Conservation (phyloP, 2,797 vertebrate species). For the Halcyon smyrnensis region DNA sequence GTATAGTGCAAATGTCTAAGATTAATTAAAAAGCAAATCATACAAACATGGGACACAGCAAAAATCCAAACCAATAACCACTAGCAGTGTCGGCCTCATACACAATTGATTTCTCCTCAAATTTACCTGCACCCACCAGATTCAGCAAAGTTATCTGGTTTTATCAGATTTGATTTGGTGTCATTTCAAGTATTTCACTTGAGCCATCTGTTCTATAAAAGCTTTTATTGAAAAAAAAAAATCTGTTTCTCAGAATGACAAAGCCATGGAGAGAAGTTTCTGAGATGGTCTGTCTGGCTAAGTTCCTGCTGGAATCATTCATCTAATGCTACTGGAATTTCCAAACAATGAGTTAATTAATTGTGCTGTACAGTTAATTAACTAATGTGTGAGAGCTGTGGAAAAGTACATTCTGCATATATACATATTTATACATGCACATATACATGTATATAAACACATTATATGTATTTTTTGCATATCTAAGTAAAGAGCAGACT, state of each 20-base stretch:
- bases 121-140: background rate
- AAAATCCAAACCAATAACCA: background rate
- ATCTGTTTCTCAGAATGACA: background rate
- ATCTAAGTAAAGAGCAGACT: background rate
- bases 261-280: background rate
- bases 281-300: background rate
- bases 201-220: slow-evolving; percentile 35
- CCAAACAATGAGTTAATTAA: slow-evolving; percentile 29
- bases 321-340: slow-evolving; percentile 38
- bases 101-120: background rate
- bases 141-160: slow-evolving; percentile 4
- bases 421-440: background rate
- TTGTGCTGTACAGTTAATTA: background rate
- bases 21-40: background rate
- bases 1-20: background rate
- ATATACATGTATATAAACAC: background rate
- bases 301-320: slow-evolving; percentile 7
- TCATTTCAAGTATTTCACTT: slow-evolving; percentile 23
- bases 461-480: background rate
- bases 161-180: background rate
- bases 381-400: background rate
- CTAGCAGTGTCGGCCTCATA: background rate
- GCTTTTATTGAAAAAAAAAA: background rate
- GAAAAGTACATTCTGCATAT: background rate
- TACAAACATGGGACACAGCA: background rate